A percentile compares a stretch with the other conserved stretches of the same genome.
Conservation (phyloP, 2,113 vertebrate genomes). For the Eretmochelys imbricata region DNA sequence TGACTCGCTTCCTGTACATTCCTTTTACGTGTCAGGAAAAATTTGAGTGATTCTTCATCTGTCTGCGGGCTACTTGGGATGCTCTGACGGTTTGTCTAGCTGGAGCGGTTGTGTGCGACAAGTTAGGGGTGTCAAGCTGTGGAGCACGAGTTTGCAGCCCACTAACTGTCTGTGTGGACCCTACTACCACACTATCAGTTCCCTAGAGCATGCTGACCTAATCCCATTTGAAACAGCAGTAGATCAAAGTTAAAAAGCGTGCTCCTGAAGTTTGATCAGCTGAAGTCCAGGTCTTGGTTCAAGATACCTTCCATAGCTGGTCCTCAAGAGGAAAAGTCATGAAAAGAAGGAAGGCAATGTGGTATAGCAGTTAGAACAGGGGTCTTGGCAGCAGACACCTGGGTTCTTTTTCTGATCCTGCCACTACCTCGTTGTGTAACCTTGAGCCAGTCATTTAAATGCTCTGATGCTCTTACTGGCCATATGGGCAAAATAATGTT, state of each 20-base stretch:
- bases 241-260: not conserved
- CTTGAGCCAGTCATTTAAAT: not conserved
- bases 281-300: fast-evolving
- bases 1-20: not conserved
- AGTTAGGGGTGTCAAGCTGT: not conserved
- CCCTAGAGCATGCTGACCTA: not conserved
- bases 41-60: not conserved
- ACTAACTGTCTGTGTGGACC: not conserved
- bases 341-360: not conserved
- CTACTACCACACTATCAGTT: not conserved
- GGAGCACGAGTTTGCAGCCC: not conserved
- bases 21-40: not conserved
- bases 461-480: not conserved
- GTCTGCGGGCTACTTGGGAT: fast-evolving
- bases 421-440: not conserved
- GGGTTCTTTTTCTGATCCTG: not conserved
- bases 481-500: not conserved
- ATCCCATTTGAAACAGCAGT: not conserved
- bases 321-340: not conserved
- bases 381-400: not conserved
- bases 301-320: not conserved
- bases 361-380: not conserved
- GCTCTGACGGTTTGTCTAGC: not conserved
- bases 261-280: not conserved
- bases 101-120: not conserved